Evolutionary conservation across 2,113 vertebrate species (phyloP), one percentile per base, ranked within the genome.

Genomic region (Notarius lentiginosus): DNA sequence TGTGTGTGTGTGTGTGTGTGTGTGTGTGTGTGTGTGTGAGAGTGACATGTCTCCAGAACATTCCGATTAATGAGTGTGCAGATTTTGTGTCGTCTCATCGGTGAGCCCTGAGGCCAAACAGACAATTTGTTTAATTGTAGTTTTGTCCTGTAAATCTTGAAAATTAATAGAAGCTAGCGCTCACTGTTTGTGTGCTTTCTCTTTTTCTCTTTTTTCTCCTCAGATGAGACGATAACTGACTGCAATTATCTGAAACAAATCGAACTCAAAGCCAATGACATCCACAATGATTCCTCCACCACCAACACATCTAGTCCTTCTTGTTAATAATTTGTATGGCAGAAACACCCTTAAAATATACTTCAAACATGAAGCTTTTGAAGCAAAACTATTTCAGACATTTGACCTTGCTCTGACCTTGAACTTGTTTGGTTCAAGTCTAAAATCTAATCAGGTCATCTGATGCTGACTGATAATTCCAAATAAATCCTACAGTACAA

Each of bases 11-110:
- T 66, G 27, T 34, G 65, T 27, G n/a, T 27, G 7, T 41, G 30
- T 18, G 68, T 41, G 51, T 12, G 47, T 14, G 30, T 14, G 14
- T 24, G 9, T 15, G 60, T 27, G 24, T 18, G 82, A 2, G 83
- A 20, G 47, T 4, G 24, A 53, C 22, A 18, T 4, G 63, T 24
- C 90, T 90, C 84, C 90, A 77, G 61, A 58, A 77, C n/a, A 30
- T n/a, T 77, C 24, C 63, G 84, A 77, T 85, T 76, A 85, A 61
- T n/a, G 68, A 73, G 72, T 22, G 17, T 85, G 70, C 65, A 47
- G 41, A 51, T 51, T 83, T 83, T 73, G 56, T 85, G 47, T 18
- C 61, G 60, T 79, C 51, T 85, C n/a, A 34, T 85, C 58, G 60
- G 47, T 85, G 34, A 77, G 72, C 72, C 41, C n/a, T 65, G 22